These are phyloP conservation scores for Amphiprion clarkii DNA, from an alignment of 2,797 vertebrate species.

Conservation along the genomic window DNA sequence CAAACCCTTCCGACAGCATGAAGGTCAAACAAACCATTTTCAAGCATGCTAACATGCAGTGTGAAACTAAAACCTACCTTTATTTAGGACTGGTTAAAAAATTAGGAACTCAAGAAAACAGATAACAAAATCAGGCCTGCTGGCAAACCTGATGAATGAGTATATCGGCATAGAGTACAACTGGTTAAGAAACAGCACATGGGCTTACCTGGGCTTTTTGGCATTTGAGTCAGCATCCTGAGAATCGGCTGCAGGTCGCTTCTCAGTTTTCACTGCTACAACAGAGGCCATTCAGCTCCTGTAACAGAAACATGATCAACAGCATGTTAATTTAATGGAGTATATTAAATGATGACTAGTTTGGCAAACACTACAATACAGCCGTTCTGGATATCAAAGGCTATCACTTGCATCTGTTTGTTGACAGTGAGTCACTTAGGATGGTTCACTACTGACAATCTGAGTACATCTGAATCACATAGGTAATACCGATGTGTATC, in stretches of 20 bases:
- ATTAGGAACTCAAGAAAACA: conserved; percentile 8
- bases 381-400: neutral
- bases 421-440: neutral
- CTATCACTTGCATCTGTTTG: neutral
- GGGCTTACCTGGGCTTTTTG: conserved; percentile 93
- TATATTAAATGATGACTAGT: neutral
- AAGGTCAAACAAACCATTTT: conserved; percentile 55
- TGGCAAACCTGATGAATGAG: neutral
- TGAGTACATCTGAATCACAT: neutral
- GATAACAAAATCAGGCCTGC: neutral
- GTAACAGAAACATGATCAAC: conserved; percentile 40
- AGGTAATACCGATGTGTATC: too few species aligned
- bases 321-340: neutral
- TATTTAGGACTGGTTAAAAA: neutral
- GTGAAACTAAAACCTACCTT: conserved; percentile 37
- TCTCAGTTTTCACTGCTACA: conserved; percentile 85
- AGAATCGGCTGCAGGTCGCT: conserved; percentile 83
- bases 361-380: neutral
- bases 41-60: conserved; percentile 32
- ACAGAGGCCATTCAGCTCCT: conserved; percentile 87
- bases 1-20: conserved; percentile 55
- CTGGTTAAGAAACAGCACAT: conserved; percentile 5
- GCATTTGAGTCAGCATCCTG: conserved; percentile 91
- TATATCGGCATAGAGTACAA: neutral
- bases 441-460: too few species aligned